Evolutionary conservation across 2,113 vertebrate genomes (phyloP).

Genomic region (Sorex fumeus): DNA sequence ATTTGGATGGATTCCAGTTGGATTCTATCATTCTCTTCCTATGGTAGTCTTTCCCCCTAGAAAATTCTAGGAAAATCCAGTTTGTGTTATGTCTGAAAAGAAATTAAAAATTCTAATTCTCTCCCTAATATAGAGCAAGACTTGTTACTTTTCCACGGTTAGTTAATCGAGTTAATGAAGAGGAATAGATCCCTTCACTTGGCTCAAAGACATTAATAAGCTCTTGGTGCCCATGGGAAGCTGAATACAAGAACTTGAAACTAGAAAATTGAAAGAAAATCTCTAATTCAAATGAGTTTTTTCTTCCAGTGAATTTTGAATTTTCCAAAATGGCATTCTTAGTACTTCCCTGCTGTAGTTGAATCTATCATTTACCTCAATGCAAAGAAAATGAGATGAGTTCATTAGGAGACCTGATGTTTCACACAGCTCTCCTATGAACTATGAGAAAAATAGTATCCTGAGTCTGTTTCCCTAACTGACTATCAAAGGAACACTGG

Average conservation of each 20-base stretch:
- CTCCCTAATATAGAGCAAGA: background rate
- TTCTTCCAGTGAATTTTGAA: background rate
- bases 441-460: background rate
- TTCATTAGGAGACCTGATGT: background rate
- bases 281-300: background rate
- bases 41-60: conserved; percentile 57
- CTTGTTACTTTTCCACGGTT: background rate
- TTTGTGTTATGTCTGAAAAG: background rate
- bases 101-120: conserved; percentile 32
- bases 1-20: conserved; percentile 75
- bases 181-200: background rate
- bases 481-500: background rate
- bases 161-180: background rate
- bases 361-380: background rate
- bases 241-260: background rate
- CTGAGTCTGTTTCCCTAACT: background rate
- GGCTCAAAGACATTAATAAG: background rate
- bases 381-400: background rate
- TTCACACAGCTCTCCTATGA: background rate
- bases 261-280: background rate
- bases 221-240: background rate
- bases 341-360: background rate
- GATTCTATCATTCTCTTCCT: conserved; percentile 72
- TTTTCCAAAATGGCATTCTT: conserved; percentile 35
- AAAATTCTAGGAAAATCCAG: conserved; percentile 63